Evolutionary conservation across 1,140 invertebrate species (phyloP).

Genomic region (Cryptotermes secundus): DNA sequence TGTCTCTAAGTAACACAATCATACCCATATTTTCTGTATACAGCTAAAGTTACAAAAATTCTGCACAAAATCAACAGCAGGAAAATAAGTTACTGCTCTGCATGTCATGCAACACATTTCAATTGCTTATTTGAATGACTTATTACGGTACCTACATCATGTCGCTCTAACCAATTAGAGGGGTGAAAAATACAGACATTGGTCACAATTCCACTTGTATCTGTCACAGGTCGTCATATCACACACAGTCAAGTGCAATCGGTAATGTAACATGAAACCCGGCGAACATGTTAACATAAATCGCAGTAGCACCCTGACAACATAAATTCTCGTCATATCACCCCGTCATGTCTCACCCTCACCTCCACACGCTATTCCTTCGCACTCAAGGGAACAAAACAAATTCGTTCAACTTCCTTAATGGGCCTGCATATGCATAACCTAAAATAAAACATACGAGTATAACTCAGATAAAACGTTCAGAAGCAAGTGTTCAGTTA

Average conservation of each 20-base stretch:
- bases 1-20: background rate
- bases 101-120: background rate
- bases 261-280: background rate
- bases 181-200: background rate
- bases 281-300: slow-evolving; percentile 8
- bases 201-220: background rate
- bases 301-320: background rate
- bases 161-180: background rate
- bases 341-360: background rate
- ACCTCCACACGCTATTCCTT: background rate
- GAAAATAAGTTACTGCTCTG: too few relatives aligned
- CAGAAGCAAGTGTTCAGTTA: too few relatives aligned
- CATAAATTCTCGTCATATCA: background rate
- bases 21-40: background rate
- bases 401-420: too few relatives aligned
- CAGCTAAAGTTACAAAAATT: too few relatives aligned
- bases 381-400: background rate
- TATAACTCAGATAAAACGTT: too few relatives aligned
- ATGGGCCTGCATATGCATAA: too few relatives aligned
- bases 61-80: too few relatives aligned
- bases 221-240: background rate
- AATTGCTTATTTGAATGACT: background rate
- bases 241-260: background rate
- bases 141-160: background rate
- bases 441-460: too few relatives aligned